Base-by-base conservation (phyloP, 1,140 invertebrate genomes). In the Eueides isabella region DNA sequence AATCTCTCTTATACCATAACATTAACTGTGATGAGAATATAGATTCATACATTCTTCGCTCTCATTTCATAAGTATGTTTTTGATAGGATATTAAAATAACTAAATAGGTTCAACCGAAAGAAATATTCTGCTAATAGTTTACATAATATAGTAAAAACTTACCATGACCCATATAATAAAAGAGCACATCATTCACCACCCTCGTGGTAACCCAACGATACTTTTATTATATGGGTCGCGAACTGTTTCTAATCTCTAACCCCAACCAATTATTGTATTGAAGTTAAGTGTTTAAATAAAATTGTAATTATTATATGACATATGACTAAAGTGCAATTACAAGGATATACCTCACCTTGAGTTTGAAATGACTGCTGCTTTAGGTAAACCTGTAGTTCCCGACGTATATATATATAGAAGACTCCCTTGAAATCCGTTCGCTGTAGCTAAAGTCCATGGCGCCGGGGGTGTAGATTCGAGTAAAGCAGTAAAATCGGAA, bases 331-430 rank as follows among this genome's bases (percentile, higher is more conserved):
- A 55, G 6, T 44, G 6, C n/a, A 44, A n/a, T 44, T n/a, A 55
- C 23, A 9, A 1, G 2, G 2, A 7, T 26, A 23, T 26, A 55
- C 6, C 48, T 55, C 48, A 96, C 95, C 96, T 95, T 5, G 95
- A 96, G 78, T 97, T 94, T 9, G 96, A 96, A 72, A 98, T 97
- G 69, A 98, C 95, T 29, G 97, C 97, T 61, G 97, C 97, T 92
- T 98, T 98, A 0, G 97, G 98, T 61, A 98, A 85, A 6, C 98
- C 98, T 23, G 97, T 98, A 0, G 98, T 98, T 29, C 98, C 98
- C 65, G 97, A 98, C 0, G 97, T 98, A 85, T 97, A 98, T 81
- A 98, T 97, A 83, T 98, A 98, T 16, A 97, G 80, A 23, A 97
- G 85, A 78, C 95, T 95, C 75, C 96, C 61, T 63, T n/a, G 61